A percentile compares a stretch with the other conserved stretches of the same genome.
Evolutionary conservation across 1,140 invertebrate species (phyloP).

Genomic region (Papilio glaucus): DNA sequence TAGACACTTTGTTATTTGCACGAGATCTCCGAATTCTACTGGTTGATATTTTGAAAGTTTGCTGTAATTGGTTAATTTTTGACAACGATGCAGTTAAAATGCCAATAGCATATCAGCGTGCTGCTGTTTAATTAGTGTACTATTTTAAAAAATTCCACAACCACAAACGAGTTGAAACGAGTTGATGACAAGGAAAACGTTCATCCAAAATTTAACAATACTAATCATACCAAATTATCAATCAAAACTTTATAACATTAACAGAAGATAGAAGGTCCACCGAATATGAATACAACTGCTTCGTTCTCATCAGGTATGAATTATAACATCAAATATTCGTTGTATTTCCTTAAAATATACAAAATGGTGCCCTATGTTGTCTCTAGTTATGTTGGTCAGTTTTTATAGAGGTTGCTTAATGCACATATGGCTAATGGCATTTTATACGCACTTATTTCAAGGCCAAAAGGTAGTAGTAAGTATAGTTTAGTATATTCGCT

Average conservation of each 20-base stretch:
- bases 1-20: slow-evolving; percentile 31
- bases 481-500: background rate
- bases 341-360: slow-evolving; percentile 23
- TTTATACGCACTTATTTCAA: background rate
- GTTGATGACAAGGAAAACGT: slow-evolving; percentile 24
- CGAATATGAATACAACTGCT: slow-evolving; percentile 59
- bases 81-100: background rate
- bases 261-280: slow-evolving; percentile 12
- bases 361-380: slow-evolving; percentile 28
- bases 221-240: slow-evolving; percentile 19
- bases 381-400: slow-evolving; percentile 30
- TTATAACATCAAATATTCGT: slow-evolving; percentile 28
- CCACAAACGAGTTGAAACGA: slow-evolving; percentile 41
- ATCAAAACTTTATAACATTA: slow-evolving; percentile 11
- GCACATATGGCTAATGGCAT: background rate
- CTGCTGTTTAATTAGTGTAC: slow-evolving; percentile 4
- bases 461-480: background rate
- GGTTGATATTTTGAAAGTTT: slow-evolving; percentile 2
- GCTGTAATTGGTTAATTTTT: background rate
- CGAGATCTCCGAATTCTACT: background rate
- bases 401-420: background rate
- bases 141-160: slow-evolving; percentile 33
- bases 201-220: slow-evolving; percentile 26
- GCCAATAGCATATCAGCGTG: background rate
- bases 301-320: slow-evolving; percentile 57